Percentiles rank a stretch among this genome's conserved stretches.
phyloP scores from a whole-genome alignment of 2,797 vertebrate genomes.

The Amazonetta brasiliensis region DNA sequence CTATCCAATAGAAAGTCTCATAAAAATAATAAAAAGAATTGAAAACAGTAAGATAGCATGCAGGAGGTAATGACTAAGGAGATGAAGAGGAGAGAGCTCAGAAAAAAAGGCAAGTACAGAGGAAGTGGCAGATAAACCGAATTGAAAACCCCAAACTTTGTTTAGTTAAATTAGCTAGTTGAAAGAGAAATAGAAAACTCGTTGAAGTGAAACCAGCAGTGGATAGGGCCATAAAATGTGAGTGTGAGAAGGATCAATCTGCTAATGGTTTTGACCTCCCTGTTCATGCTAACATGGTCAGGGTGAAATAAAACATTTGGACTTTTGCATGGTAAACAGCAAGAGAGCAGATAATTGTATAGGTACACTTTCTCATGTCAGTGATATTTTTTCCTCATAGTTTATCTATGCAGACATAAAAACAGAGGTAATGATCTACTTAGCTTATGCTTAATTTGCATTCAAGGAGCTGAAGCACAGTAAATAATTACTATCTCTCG shows the following conservation, averaged over 20 bases:
- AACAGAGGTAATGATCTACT: constrained; percentile 30
- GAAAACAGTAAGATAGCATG: not conserved
- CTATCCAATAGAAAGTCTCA: not conserved
- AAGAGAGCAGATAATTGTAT: constrained; percentile 42
- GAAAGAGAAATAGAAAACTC: constrained; percentile 36
- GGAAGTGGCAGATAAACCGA: not conserved
- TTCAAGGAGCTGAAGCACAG: not conserved
- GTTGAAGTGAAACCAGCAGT: constrained; percentile 20
- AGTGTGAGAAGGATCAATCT: constrained; percentile 21
- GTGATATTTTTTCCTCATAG: not conserved
- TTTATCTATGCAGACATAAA: not conserved
- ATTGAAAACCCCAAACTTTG: not conserved
- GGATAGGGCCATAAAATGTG: not conserved
- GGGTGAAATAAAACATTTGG: constrained; percentile 52
- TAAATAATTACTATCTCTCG: constrained; percentile 9
- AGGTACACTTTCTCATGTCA: not conserved
- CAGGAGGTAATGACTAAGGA: not conserved
- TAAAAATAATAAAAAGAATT: not conserved
- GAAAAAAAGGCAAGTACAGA: not conserved
- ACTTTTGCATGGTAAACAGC: constrained; percentile 25
- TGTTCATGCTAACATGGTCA: not conserved
- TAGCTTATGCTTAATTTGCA: not conserved
- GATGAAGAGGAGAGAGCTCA: not conserved
- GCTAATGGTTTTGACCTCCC: constrained; percentile 60
- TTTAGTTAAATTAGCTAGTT: constrained; percentile 50